Percentiles rank a stretch among this genome's conserved stretches.
These are phyloP conservation scores for Alauda arvensis DNA, from an alignment of 2,797 vertebrate genomes.

Conservation along the genomic window DNA sequence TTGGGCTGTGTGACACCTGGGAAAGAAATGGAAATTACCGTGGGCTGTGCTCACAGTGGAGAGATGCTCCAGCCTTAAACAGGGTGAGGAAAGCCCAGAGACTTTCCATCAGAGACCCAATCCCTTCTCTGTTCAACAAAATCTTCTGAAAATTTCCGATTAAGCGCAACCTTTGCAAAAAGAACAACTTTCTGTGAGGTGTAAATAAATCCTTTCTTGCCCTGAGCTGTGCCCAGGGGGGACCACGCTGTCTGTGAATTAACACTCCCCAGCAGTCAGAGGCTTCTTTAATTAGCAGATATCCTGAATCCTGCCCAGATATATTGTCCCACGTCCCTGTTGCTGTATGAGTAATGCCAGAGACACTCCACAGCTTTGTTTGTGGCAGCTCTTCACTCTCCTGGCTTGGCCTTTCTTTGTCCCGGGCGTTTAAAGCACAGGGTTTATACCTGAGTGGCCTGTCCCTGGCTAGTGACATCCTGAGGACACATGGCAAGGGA, in stretches of 20 bases:
- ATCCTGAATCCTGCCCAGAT: slow-evolving; percentile 5
- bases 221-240: neutral
- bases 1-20: neutral
- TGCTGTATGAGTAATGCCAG: neutral
- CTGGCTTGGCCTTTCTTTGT: neutral
- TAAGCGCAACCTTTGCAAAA: neutral
- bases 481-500: neutral
- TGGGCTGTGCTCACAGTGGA: neutral
- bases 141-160: neutral
- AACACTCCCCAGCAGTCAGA: slow-evolving; percentile 15
- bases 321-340: neutral
- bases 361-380: neutral
- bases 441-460: neutral
- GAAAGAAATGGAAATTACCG: neutral
- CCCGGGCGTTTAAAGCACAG: neutral
- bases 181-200: neutral
- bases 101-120: neutral
- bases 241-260: neutral
- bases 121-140: neutral
- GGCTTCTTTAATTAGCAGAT: slow-evolving; percentile 22
- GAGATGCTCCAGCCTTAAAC: neutral
- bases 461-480: neutral
- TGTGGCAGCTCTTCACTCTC: neutral
- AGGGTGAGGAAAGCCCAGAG: neutral
- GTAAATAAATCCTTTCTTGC: slow-evolving; percentile 40